These are phyloP conservation scores for Leptura quadrifasciata DNA, from an alignment of 2,888 invertebrate species.

Conservation along the genomic window DNA sequence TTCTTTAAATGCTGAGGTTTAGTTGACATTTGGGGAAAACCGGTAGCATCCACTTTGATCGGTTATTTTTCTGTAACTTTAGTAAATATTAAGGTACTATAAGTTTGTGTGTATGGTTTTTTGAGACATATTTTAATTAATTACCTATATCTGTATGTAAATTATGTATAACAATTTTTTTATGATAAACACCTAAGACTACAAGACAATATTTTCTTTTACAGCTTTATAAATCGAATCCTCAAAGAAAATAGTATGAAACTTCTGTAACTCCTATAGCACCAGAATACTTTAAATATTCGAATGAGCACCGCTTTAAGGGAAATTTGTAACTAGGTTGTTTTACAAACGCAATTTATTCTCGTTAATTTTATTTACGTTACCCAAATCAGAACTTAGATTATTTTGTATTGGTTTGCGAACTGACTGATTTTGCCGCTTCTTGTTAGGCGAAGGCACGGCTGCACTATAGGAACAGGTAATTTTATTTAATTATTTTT, in stretches of 20 bases:
- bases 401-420: neutral
- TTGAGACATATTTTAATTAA: no score
- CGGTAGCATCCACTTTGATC: no score
- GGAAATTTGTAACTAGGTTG: neutral
- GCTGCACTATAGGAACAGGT: constrained; percentile 15
- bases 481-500: neutral
- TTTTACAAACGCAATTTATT: neutral
- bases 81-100: no score
- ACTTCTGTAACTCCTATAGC: neutral
- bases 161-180: no score
- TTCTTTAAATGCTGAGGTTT: no score
- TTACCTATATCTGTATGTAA: no score
- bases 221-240: constrained; percentile 4
- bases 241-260: neutral
- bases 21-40: no score
- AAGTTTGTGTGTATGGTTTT: no score
- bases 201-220: neutral
- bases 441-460: neutral
- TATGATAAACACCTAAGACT: neutral
- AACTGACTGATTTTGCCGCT: neutral
- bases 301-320: neutral
- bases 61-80: no score
- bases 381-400: neutral
- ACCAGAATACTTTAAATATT: neutral
- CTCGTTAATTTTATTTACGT: neutral